phyloP scores from a whole-genome alignment of 2,113 vertebrate species.

The Xenopus laevis region DNA sequence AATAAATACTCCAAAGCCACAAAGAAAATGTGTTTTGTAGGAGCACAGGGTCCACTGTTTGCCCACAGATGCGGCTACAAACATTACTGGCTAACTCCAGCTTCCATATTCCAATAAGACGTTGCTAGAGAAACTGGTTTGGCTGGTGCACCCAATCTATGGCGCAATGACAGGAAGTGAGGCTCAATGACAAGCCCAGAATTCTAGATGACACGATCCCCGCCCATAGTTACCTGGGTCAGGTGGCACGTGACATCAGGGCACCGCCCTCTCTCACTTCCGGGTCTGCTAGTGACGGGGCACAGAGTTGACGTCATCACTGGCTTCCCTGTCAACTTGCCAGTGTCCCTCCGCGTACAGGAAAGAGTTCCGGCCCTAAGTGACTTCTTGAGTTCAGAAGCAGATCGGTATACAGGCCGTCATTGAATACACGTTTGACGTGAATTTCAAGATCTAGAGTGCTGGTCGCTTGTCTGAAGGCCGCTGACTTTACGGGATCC shows the following conservation, averaged over 20 bases:
- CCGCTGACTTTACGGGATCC: not conserved
- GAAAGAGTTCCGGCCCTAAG: slow-evolving; percentile 1
- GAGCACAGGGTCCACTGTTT: no score
- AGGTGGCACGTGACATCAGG: slow-evolving; percentile 9
- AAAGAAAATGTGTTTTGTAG: no score
- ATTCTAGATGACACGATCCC: not conserved
- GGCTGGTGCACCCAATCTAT: no score
- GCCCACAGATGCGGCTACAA: no score
- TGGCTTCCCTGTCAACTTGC: slow-evolving; percentile 17
- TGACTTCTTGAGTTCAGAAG: not conserved
- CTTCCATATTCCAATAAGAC: no score
- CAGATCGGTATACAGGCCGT: not conserved
- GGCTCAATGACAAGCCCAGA: not conserved
- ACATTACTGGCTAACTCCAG: no score
- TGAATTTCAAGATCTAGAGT: no score
- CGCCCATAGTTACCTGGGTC: slow-evolving; percentile 7
- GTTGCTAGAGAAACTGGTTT: no score
- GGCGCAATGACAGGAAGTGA: no score
- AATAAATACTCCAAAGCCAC: no score
- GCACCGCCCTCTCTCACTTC: slow-evolving; percentile 31
- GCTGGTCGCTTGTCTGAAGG: no score
- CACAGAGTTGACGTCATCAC: slow-evolving; percentile 37
- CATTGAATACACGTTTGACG: not conserved
- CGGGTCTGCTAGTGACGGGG: slow-evolving; percentile 43
- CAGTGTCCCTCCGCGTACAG: slow-evolving; percentile 18